phyloP scores from a whole-genome alignment of 2,113 vertebrate species.

The Osmerus eperlanus region DNA sequence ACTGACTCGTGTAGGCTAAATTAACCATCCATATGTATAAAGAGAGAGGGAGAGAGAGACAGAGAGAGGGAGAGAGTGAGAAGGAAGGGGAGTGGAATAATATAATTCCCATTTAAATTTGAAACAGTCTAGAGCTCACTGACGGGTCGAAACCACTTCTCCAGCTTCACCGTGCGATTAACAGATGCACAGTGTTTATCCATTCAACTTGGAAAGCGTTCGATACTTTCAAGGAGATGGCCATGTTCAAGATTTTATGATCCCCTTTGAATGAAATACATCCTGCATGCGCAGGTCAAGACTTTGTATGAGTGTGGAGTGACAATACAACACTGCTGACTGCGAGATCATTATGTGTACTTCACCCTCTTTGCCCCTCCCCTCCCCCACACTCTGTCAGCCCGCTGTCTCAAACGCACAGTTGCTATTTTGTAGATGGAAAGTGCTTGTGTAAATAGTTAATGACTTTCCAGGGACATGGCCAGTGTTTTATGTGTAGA shows the following conservation, averaged over 20 bases:
- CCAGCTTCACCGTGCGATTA: no score
- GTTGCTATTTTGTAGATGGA: constrained; percentile 43
- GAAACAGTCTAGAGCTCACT: no score
- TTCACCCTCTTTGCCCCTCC: constrained; percentile 7
- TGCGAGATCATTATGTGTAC: background rate
- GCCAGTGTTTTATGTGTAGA: constrained; percentile 41
- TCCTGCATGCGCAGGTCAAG: no score
- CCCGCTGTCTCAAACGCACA: constrained; percentile 39
- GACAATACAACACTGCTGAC: no score
- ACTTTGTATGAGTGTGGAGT: no score
- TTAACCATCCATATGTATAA: constrained; percentile 70
- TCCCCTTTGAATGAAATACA: no score
- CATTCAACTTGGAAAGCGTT: background rate
- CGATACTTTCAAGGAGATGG: no score
- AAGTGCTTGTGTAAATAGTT: constrained; percentile 47
- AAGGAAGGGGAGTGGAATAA: constrained; percentile 34
- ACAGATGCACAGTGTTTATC: no score
- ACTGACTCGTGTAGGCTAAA: constrained; percentile 69
- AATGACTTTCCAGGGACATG: constrained; percentile 42
- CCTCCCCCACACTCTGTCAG: constrained; percentile 28
- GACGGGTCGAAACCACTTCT: no score
- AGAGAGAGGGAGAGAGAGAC: constrained; percentile 43
- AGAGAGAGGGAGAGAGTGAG: constrained; percentile 43
- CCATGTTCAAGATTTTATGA: no score
- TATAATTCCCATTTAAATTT: no score